Conservation (phyloP, 2,797 vertebrate genomes). For the Rhynchonycteris naso region DNA sequence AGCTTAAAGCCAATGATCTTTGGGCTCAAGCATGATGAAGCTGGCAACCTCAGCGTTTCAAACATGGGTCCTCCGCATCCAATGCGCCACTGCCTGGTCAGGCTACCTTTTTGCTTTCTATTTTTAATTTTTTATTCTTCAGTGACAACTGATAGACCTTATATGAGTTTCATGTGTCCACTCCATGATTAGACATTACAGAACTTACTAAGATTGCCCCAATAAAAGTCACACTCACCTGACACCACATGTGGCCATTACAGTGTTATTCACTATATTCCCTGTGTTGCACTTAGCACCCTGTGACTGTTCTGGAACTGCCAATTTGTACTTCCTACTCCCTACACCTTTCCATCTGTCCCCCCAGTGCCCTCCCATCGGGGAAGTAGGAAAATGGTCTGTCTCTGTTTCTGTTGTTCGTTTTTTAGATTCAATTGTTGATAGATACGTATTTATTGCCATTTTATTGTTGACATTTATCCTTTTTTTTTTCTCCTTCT, state of each 20-base stretch:
- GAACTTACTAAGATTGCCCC: not conserved
- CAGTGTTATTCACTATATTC: not conserved
- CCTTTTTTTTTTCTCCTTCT: not conserved
- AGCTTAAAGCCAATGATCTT: too few relatives aligned
- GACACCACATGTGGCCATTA: fast-evolving
- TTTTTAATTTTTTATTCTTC: not conserved
- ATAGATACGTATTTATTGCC: not conserved
- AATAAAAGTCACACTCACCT: not conserved
- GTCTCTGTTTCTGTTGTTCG: not conserved
- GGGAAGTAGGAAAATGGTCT: not conserved
- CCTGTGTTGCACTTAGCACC: not conserved
- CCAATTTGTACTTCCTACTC: not conserved
- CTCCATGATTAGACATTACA: not conserved
- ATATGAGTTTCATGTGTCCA: not conserved
- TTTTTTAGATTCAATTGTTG: not conserved
- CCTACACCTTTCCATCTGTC: too few relatives aligned
- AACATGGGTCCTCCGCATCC: too few relatives aligned
- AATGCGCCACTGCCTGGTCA: too few relatives aligned
- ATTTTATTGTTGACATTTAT: not conserved
- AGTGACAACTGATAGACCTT: not conserved
- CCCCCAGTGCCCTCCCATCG: not conserved
- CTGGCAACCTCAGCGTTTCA: too few relatives aligned
- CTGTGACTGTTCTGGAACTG: not conserved
- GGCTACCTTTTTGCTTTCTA: not conserved
- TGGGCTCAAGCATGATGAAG: too few relatives aligned